Evolutionary conservation across 2,888 invertebrate species (phyloP).

Genomic region (Pomacea canaliculata): DNA sequence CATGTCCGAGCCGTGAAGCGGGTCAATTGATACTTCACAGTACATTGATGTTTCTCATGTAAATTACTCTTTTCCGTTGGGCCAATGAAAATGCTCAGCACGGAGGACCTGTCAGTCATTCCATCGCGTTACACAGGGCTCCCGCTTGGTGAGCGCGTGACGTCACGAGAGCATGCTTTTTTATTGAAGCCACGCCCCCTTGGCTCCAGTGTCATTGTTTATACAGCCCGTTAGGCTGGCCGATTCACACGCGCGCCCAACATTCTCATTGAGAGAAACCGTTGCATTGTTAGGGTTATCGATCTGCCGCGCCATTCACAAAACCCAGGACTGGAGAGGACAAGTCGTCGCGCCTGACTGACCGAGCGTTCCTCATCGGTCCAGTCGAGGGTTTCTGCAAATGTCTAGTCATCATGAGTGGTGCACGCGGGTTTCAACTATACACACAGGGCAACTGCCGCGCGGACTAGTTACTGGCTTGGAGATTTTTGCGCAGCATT

Average conservation of each 20-base stretch:
- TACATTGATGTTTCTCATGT: conserved; percentile 60
- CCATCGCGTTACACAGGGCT: conserved; percentile 9
- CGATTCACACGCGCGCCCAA: conserved; percentile 20
- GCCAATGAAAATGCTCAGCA: conserved; percentile 29
- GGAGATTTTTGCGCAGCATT: no score
- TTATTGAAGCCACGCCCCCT: conserved; percentile 30
- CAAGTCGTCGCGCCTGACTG: no score
- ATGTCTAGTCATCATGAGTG: no score
- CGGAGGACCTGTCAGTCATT: conserved; percentile 21
- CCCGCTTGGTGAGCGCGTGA: conserved; percentile 35
- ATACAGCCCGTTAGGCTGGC: conserved; percentile 20
- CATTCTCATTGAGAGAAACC: conserved; percentile 17
- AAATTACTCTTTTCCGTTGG: conserved; percentile 43
- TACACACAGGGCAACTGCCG: no score
- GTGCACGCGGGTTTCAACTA: no score
- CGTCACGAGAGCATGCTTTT: conserved; percentile 38
- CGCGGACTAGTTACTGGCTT: no score
- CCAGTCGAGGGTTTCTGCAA: no score
- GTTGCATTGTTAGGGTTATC: conserved; percentile 18
- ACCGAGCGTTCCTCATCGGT: no score
- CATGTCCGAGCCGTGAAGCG: conserved; percentile 3
- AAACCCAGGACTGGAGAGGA: conserved; percentile 8
- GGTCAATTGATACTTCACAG: conserved; percentile 20
- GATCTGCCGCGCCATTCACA: conserved; percentile 24
- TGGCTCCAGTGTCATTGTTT: conserved; percentile 28